Percentiles rank a stretch among this genome's conserved stretches.
Evolutionary conservation across 2,113 vertebrate genomes (phyloP).

Genomic region (Fulica atra): DNA sequence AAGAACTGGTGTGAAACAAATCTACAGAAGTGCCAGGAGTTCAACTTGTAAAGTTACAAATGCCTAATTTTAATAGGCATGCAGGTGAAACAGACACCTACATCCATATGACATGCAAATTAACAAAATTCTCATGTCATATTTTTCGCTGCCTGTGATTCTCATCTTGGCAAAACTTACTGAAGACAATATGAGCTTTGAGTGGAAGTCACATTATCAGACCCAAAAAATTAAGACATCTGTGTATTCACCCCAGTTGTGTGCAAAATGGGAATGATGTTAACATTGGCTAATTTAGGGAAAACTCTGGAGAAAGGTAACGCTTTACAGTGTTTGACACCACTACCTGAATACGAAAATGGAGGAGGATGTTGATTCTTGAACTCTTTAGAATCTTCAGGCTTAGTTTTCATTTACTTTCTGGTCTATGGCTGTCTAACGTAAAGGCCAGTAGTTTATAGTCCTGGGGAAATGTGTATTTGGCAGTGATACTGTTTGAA

Average conservation of each 20-base stretch:
- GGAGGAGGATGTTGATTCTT: background rate
- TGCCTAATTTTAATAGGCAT: background rate
- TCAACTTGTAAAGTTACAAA: background rate
- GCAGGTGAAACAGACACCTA: background rate
- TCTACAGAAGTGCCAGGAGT: background rate
- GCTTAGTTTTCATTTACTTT: conserved; percentile 9
- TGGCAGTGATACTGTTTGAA: conserved; percentile 22
- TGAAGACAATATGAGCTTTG: background rate
- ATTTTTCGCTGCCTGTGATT: background rate
- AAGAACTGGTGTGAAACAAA: background rate
- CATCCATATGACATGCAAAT: background rate
- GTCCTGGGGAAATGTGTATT: background rate
- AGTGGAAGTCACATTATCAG: background rate
- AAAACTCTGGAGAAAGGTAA: background rate
- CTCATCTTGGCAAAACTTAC: background rate
- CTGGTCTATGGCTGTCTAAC: background rate
- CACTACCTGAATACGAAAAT: background rate
- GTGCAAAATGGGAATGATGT: background rate
- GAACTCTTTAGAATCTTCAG: background rate
- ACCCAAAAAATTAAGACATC: background rate
- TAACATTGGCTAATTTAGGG: background rate
- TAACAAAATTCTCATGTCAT: background rate
- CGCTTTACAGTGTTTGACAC: background rate
- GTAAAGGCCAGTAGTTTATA: conserved; percentile 9
- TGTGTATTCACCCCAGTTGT: background rate